A percentile compares a stretch with the other conserved stretches of the same genome.
Evolutionary conservation across 2,888 invertebrate species (phyloP).

Genomic region (Lasiommata megera): DNA sequence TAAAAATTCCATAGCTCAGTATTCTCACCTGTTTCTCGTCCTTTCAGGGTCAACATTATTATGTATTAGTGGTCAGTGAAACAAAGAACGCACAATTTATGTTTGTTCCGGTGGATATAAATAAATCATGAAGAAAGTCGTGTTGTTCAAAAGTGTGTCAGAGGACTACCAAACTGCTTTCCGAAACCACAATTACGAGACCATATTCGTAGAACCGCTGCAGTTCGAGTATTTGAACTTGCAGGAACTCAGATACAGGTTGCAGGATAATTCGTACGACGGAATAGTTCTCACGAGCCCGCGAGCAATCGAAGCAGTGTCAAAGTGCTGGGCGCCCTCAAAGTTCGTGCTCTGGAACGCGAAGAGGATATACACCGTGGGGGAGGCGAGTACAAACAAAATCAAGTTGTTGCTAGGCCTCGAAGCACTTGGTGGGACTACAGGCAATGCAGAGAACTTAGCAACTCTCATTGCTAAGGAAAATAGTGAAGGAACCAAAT

Average conservation of each 20-base stretch:
- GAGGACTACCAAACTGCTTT: conserved; percentile 65
- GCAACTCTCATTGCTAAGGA: conserved; percentile 55
- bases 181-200: conserved; percentile 49
- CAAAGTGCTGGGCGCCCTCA: conserved; percentile 63
- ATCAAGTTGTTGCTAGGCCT: conserved; percentile 57
- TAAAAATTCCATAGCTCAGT: conserved; percentile 35
- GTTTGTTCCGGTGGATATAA: conserved; percentile 10
- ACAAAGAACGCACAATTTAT: conserved; percentile 34
- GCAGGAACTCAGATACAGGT: conserved; percentile 45
- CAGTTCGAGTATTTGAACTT: conserved; percentile 54
- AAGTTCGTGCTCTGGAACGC: conserved; percentile 59
- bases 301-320: conserved; percentile 61
- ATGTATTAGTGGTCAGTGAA: conserved; percentile 33
- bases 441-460: conserved; percentile 63
- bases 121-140: conserved; percentile 62
- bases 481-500: conserved; percentile 46
- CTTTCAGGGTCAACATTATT: conserved; percentile 50
- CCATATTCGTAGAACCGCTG: conserved; percentile 66
- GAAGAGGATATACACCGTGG: conserved; percentile 60
- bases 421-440: conserved; percentile 52
- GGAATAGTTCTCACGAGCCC: conserved; percentile 66
- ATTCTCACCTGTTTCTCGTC: conserved; percentile 44
- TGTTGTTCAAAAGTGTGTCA: conserved; percentile 64
- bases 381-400: conserved; percentile 53
- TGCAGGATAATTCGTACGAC: conserved; percentile 46